phyloP scores from a whole-genome alignment of 2,797 vertebrate species.

The Rhinella marina region DNA sequence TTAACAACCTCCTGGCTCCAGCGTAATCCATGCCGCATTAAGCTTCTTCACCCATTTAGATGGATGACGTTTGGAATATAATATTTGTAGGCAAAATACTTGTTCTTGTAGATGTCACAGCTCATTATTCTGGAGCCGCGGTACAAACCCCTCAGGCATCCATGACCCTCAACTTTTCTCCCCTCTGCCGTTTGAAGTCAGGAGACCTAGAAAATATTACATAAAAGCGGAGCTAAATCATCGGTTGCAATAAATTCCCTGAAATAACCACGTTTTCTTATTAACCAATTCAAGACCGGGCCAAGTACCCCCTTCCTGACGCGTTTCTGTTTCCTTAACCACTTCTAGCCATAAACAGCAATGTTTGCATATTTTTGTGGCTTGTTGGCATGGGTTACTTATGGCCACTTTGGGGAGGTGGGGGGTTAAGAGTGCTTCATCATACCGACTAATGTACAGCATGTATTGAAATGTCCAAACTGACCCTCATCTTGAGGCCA shows the following conservation, averaged over 20 bases:
- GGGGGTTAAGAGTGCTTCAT: no score
- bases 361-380: no score
- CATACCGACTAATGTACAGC: no score
- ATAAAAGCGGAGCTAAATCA: not conserved
- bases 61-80: conserved; percentile 28
- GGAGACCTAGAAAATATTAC: not conserved
- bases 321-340: no score
- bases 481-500: no score
- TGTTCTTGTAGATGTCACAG: conserved; percentile 20
- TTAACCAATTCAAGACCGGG: no score
- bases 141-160: not conserved
- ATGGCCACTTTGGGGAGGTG: no score
- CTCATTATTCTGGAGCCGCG: not conserved
- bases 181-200: conserved; percentile 2
- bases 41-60: not conserved
- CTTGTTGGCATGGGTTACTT: no score
- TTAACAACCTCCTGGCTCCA: not conserved
- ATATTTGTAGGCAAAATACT: conserved; percentile 17
- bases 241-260: not conserved
- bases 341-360: no score
- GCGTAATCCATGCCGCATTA: not conserved
- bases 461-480: no score
- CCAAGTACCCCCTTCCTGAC: no score
- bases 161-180: conserved; percentile 32
- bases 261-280: not conserved